phyloP scores from a whole-genome alignment of 1,140 invertebrate species.

The Sitophilus oryzae region DNA sequence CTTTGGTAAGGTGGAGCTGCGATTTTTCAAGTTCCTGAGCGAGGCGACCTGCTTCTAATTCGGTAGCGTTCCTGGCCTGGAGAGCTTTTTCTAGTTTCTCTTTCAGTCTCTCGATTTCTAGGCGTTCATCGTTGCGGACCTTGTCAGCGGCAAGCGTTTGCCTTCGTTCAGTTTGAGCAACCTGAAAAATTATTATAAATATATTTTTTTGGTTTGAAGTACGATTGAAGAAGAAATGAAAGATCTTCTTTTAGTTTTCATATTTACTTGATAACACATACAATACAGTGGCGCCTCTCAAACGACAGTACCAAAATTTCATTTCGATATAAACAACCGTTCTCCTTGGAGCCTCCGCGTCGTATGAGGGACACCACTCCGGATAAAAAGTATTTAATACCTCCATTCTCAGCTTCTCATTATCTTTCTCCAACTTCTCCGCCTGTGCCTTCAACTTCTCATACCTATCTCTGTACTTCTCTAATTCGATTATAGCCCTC shows the following conservation, averaged over 20 bases:
- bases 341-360: no score
- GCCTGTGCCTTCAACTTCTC: constrained; percentile 70
- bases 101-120: constrained; percentile 75
- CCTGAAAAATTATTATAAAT: constrained; percentile 14
- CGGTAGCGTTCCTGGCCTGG: constrained; percentile 69
- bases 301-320: no score
- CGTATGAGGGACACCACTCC: no score
- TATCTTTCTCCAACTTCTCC: constrained; percentile 66
- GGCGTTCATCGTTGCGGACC: constrained; percentile 52
- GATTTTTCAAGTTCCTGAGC: constrained; percentile 83
- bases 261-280: no score
- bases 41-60: constrained; percentile 75
- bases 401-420: constrained; percentile 65
- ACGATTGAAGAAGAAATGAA: no score
- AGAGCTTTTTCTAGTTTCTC: constrained; percentile 82
- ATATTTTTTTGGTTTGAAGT: background rate
- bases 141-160: constrained; percentile 57
- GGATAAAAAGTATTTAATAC: no score
- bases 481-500: constrained; percentile 73
- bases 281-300: no score
- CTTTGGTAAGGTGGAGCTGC: constrained; percentile 72
- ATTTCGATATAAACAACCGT: no score
- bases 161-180: constrained; percentile 61
- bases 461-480: constrained; percentile 76
- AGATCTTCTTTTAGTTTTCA: no score